phyloP scores from a whole-genome alignment of 2,888 invertebrate species.

The Clunio marinus region DNA sequence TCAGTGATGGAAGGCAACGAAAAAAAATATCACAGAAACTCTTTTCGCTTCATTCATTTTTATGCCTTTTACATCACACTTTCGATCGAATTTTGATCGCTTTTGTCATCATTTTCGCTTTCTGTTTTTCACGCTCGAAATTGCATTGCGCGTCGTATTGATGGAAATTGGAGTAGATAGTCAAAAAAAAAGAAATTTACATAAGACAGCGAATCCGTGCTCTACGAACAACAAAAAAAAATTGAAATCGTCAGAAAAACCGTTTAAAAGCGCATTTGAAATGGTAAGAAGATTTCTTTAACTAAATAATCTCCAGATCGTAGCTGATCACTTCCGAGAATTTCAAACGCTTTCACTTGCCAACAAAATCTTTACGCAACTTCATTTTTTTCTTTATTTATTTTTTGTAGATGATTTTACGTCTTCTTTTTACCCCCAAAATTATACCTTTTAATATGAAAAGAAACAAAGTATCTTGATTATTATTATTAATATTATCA shows the following conservation, averaged over 20 bases:
- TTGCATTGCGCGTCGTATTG: slow-evolving; percentile 9
- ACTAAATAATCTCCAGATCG: slow-evolving; percentile 21
- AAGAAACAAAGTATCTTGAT: too few species aligned
- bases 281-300: slow-evolving; percentile 1
- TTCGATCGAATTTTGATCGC: slow-evolving; percentile 37
- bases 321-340: slow-evolving; percentile 11
- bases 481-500: too few species aligned
- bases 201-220: background rate
- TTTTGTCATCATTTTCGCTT: slow-evolving; percentile 39
- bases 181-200: slow-evolving; percentile 25
- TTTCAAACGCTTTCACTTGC: slow-evolving; percentile 20
- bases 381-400: background rate
- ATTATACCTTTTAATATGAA: too few species aligned
- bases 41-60: slow-evolving; percentile 34
- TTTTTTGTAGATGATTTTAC: too few species aligned
- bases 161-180: background rate
- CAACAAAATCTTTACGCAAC: background rate
- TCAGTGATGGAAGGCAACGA: slow-evolving; percentile 15
- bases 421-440: too few species aligned
- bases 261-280: slow-evolving; percentile 16
- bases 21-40: slow-evolving; percentile 4
- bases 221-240: background rate
- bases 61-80: slow-evolving; percentile 36
- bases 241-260: background rate
- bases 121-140: slow-evolving; percentile 30